Evolutionary conservation across 1,140 invertebrate genomes (phyloP), one percentile per base, ranked within the genome.

Genomic region (Luehdorfia chinensis): DNA sequence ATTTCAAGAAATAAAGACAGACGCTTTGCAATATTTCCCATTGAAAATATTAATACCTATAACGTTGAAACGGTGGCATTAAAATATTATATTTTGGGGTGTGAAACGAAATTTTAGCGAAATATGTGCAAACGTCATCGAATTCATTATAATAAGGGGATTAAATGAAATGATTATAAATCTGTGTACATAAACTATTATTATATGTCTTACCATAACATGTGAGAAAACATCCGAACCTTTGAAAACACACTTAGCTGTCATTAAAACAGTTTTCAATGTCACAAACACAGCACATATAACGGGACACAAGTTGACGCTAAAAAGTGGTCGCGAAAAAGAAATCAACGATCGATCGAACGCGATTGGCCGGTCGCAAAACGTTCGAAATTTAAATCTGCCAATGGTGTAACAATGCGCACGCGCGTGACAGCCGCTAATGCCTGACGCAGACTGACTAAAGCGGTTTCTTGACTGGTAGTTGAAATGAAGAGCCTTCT

Each of bases 271-370:
- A 50, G 49, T 55, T 50, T 67, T 69, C 56, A 69, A 72, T 75
- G 74, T 80, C 78, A 83, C 66, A 66, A 52, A 55, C 80, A 81
- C 75, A 68, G 60, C 69, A 73, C 68, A 30, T 34, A 32, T 73
- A 75, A 78, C 67, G 71, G 69, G 63, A 76, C 69, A 73, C 69
- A 64, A 54, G 47, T 55, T 48, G 31, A 64, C 56, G 58, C 54
- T 66, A 63, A 65, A 66, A 71, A 67, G 59, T 59, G 59, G 48
- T 51, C 55, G 55, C 57, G 58, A 70, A 66, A 59, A 78, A 76
- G 63, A 80, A 81, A 75, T 66, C 65, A 67, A 66, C 59, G 53
- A 62, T 66, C 63, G 58, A 63, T 69, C 63, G 59, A 67, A 66
- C 60, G 66, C 66, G 68, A 75, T 78, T 78, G 76, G 70, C 57